Evolutionary conservation across 2,888 invertebrate species (phyloP).

Genomic region (Torymus auratus): DNA sequence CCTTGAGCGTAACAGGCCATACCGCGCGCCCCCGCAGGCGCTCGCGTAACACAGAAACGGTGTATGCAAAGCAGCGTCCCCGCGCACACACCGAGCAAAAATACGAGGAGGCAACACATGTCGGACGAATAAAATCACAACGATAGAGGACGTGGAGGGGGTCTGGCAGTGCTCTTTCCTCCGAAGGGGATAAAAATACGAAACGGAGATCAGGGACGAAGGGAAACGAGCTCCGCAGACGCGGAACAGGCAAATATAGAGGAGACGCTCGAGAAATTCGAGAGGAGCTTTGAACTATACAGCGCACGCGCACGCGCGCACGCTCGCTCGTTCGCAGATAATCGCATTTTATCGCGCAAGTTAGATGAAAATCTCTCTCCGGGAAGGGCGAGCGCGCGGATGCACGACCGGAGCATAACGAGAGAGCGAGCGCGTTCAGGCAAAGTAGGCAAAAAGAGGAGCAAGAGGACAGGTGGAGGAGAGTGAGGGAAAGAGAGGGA

Average conservation of each 20-base stretch:
- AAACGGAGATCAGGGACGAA: not conserved
- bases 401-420: not conserved
- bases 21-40: too few relatives aligned
- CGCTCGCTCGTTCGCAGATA: slow-evolving; percentile 59
- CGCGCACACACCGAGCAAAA: slow-evolving; percentile 12
- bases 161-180: not conserved
- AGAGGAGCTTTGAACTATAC: not conserved
- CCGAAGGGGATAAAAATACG: not conserved
- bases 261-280: slow-evolving; percentile 14
- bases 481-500: not conserved
- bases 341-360: slow-evolving; percentile 65
- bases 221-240: not conserved
- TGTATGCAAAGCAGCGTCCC: slow-evolving; percentile 3
- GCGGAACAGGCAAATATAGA: slow-evolving; percentile 7
- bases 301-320: not conserved
- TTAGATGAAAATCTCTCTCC: slow-evolving; percentile 65
- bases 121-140: slow-evolving; percentile 36
- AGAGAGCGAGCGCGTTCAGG: not conserved
- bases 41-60: not conserved
- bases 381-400: slow-evolving; percentile 7
- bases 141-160: not conserved
- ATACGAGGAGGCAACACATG: slow-evolving; percentile 34
- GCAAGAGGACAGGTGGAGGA: not conserved
- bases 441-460: not conserved
- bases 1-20: too few relatives aligned